Evolutionary conservation across 2,797 vertebrate species (phyloP).

Genomic region (Pseudocheirus occidentalis): DNA sequence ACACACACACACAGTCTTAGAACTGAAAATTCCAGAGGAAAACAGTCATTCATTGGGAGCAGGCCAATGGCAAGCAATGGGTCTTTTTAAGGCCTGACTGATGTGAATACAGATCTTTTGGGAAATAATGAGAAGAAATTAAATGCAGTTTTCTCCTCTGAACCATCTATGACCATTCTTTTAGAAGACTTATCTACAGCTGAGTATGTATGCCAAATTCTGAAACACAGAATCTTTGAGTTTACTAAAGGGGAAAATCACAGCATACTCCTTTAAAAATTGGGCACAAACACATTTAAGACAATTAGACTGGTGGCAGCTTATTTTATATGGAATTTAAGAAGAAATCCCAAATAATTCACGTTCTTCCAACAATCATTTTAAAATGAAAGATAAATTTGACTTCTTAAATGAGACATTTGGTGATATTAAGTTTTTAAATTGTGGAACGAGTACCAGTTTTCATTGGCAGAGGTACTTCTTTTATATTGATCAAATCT

Average conservation of each 20-base stretch:
- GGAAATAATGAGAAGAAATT: conserved; percentile 57
- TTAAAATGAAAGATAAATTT: conserved; percentile 34
- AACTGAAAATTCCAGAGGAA: no score
- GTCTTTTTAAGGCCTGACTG: conserved; percentile 44
- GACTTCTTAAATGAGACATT: conserved; percentile 35
- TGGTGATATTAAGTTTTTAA: neutral
- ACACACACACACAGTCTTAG: neutral
- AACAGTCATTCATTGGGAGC: neutral
- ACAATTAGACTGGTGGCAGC: conserved; percentile 44
- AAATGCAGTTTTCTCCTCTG: conserved; percentile 59
- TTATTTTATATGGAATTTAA: conserved; percentile 69
- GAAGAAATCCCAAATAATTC: conserved; percentile 54
- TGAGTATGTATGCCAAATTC: conserved; percentile 4
- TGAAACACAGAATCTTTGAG: conserved; percentile 2
- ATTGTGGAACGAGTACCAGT: neutral
- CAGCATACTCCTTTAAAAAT: conserved; percentile 44
- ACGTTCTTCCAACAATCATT: conserved; percentile 62
- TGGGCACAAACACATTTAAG: conserved; percentile 53
- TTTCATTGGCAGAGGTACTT: neutral
- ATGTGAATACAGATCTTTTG: conserved; percentile 45
- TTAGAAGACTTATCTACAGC: conserved; percentile 38
- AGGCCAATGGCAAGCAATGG: neutral
- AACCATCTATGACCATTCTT: conserved; percentile 2
- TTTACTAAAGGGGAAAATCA: conserved; percentile 51
- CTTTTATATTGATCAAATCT: neutral